phyloP scores from a whole-genome alignment of 2,113 vertebrate genomes.

The Onychostoma macrolepis region DNA sequence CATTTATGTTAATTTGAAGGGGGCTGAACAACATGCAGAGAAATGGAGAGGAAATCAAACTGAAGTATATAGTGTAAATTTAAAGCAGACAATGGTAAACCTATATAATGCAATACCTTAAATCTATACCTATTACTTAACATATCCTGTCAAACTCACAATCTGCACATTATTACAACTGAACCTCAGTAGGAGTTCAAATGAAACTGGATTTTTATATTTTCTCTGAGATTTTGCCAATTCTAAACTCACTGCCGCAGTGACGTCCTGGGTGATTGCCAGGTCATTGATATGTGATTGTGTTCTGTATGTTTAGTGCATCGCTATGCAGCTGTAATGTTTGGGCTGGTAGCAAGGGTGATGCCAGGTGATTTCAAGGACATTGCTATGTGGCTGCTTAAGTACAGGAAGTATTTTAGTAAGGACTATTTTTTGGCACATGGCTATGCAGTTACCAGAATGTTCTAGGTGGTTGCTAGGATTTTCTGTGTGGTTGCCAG shows the following conservation, averaged over 20 bases:
- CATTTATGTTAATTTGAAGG: slow-evolving; percentile 2
- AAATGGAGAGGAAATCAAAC: slow-evolving; percentile 3
- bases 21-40: slow-evolving; percentile 1
- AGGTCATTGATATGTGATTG: no score
- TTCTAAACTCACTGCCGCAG: neutral
- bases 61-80: neutral
- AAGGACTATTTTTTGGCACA: no score
- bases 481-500: no score
- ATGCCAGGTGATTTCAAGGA: no score
- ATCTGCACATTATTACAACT: neutral
- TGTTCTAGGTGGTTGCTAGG: no score
- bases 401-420: no score
- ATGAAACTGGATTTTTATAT: neutral
- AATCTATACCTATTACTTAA: neutral
- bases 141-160: neutral
- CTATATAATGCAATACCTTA: neutral
- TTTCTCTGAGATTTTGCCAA: no score
- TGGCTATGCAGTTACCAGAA: no score
- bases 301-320: neutral
- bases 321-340: neutral
- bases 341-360: neutral
- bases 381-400: no score
- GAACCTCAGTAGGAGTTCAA: neutral
- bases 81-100: neutral
- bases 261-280: neutral